Percentiles rank a stretch among this genome's conserved stretches.
These are phyloP conservation scores for Brienomyrus brachyistius DNA, from an alignment of 2,113 vertebrate species.

Conservation along the genomic window DNA sequence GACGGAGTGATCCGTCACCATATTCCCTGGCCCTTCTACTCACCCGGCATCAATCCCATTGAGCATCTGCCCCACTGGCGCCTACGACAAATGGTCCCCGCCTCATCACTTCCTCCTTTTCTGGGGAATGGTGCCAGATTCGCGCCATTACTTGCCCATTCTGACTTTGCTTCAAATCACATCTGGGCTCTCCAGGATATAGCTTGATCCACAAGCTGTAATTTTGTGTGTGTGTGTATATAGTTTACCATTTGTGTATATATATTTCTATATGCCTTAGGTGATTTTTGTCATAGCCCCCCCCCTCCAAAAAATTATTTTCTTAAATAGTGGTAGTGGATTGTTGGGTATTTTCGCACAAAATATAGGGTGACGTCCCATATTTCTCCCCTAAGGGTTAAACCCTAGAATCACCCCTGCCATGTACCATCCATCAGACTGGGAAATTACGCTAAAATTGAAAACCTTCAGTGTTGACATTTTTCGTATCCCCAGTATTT, in stretches of 20 bases:
- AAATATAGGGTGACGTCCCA: neutral
- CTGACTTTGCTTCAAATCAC: neutral
- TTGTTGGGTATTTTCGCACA: neutral
- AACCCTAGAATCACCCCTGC: neutral
- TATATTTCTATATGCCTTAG: neutral
- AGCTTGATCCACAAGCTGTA: neutral
- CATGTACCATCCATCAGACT: neutral
- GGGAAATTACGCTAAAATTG: neutral
- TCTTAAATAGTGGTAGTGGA: neutral
- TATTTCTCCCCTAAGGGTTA: neutral
- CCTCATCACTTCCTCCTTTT: slow-evolving; percentile 11
- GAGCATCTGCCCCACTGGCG: neutral
- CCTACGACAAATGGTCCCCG: neutral
- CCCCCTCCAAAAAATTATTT: neutral
- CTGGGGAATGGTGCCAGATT: neutral
- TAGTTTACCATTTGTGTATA: neutral
- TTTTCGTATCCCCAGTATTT: neutral
- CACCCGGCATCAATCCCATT: neutral
- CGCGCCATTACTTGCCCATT: neutral
- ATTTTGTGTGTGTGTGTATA: neutral
- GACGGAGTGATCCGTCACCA: neutral
- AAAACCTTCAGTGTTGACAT: neutral
- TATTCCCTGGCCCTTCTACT: neutral
- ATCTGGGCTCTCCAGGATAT: neutral
- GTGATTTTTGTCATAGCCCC: neutral